Evolutionary conservation across 2,888 invertebrate genomes (phyloP), one percentile per base, ranked within the genome.

Genomic region (Gymnosoma rotundatum): DNA sequence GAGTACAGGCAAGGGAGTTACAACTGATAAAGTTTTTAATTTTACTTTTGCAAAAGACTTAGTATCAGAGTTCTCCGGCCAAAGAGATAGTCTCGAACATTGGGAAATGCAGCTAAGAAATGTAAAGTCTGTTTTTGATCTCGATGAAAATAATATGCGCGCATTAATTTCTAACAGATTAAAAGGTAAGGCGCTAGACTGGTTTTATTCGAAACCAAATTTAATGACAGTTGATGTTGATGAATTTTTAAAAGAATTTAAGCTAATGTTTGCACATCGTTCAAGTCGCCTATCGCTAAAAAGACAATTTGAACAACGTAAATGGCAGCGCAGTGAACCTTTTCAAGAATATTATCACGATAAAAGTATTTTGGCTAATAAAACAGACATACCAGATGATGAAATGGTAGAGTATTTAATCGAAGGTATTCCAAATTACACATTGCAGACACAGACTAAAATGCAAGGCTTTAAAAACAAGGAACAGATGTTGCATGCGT

Each of bases 321-420:
- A 78, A 42, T 85, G 85, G 86, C 36, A 45, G 12, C 25, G 12
- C 8, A 66, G 25, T 0, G 80, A 87, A 58, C 10, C 2, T 4
- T 85, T 85, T 52, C 21, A 60, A 2, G 66, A 75, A 20, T 85
- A 84, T 38, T 84, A 64, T 45, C 52, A 79, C 32, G 79, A 86
- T 0, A 86, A 87, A 67, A 18, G 78, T 21, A 45, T 60, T 25
- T 58, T 86, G 61, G 79, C 67, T 2, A 82, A 81, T 18, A 64
- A 60, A 32, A 67, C 83, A 1, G 9, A 76, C 10, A 75, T 83
- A 14, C 18, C 32, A 10, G 78, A 85, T 3, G 76, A 75, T 2
- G 81, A 87, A 18, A 45, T 58, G 56, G 45, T 70, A 0, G 45
- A 70, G n/a, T 69, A 52, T 20, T 38, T 67, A 4, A 67, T 52